Conservation (phyloP, 2,113 vertebrate genomes). For the Danionella cerebrum region DNA sequence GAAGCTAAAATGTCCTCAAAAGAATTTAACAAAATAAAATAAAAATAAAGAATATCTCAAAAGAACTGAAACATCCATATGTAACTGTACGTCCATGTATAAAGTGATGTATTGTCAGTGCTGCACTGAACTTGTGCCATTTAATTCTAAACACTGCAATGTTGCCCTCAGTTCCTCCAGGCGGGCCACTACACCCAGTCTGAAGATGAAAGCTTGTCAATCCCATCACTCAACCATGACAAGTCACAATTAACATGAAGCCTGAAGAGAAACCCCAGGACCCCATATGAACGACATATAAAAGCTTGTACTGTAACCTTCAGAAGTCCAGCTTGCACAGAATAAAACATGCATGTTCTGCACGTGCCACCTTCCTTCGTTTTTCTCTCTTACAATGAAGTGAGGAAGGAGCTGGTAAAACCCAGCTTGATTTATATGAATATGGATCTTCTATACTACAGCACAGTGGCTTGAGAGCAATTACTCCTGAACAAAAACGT, state of each 20-base stretch:
- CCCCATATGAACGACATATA: neutral
- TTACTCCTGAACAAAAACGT: constrained; percentile 36
- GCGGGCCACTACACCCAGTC: neutral
- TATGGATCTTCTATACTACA: constrained; percentile 35
- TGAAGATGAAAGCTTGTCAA: constrained; percentile 9
- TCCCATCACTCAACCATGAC: neutral
- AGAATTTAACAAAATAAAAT: no score
- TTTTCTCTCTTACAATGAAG: neutral
- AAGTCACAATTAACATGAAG: constrained; percentile 14
- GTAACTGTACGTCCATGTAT: no score
- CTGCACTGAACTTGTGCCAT: neutral
- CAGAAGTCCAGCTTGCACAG: neutral
- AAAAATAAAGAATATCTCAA: no score
- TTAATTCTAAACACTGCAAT: neutral
- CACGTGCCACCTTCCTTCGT: neutral
- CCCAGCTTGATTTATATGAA: constrained; percentile 38
- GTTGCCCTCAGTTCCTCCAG: neutral
- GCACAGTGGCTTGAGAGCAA: constrained; percentile 22
- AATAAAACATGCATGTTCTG: neutral
- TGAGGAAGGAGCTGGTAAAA: constrained; percentile 27
- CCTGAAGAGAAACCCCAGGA: neutral
- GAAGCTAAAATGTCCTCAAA: no score
- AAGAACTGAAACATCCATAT: neutral
- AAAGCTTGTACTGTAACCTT: neutral
- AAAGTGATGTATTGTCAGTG: neutral